A percentile compares a stretch with the other conserved stretches of the same genome.
Conservation (phyloP, 2,888 invertebrate species). For the Cactoblastis cactorum region DNA sequence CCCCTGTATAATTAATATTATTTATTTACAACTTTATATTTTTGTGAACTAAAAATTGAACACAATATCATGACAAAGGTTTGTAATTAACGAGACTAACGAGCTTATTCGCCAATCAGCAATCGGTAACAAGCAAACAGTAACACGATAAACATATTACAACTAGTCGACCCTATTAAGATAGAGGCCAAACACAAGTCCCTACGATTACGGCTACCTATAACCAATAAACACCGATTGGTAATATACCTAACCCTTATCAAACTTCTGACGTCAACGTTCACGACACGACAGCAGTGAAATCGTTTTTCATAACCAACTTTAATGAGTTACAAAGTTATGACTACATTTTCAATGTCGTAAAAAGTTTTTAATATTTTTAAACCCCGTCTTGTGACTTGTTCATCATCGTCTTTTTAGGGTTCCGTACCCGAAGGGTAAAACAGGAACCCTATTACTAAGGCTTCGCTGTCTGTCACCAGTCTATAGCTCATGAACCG, state of each 20-base stretch:
- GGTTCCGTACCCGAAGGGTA: too few relatives aligned
- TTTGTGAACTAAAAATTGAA: too few relatives aligned
- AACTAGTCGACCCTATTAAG: background rate
- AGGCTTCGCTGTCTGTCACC: too few relatives aligned
- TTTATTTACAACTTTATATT: too few relatives aligned
- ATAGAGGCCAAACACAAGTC: background rate
- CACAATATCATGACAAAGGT: too few relatives aligned
- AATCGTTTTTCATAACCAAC: slow-evolving; percentile 9
- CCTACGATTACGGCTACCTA: background rate
- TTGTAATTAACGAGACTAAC: background rate
- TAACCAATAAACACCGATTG: slow-evolving; percentile 17
- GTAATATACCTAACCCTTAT: slow-evolving; percentile 40
- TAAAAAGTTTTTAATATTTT: slow-evolving; percentile 11
- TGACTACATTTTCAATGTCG: slow-evolving; percentile 10
- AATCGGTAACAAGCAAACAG: background rate
- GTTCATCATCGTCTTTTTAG: too few relatives aligned
- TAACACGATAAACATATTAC: slow-evolving; percentile 9
- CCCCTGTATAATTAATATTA: too few relatives aligned
- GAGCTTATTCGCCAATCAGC: background rate
- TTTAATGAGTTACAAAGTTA: slow-evolving; percentile 10
- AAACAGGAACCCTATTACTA: too few relatives aligned
- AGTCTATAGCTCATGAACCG: too few relatives aligned
- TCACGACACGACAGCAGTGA: background rate
- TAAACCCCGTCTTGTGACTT: slow-evolving; percentile 10
- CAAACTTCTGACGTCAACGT: slow-evolving; percentile 31